A percentile compares a stretch with the other conserved stretches of the same genome.
These are phyloP conservation scores for Ceratosolen solmsi DNA, from an alignment of 1,140 invertebrate species.

Conservation along the genomic window DNA sequence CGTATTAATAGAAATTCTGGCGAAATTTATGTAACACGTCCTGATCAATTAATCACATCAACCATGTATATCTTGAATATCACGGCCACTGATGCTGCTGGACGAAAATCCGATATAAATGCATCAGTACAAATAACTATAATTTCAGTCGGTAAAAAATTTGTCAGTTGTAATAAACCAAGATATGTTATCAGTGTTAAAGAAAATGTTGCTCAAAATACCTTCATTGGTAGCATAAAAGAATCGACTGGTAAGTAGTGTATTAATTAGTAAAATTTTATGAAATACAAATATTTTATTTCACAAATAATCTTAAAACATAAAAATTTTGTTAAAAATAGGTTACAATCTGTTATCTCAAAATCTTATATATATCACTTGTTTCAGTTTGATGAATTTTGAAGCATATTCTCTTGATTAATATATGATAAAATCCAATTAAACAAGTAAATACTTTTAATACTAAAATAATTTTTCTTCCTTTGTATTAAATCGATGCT, in stretches of 20 bases:
- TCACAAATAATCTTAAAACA: no score
- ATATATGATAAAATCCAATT: no score
- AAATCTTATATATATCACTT: no score
- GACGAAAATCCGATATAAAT: constrained; percentile 80
- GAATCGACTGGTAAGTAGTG: constrained; percentile 73
- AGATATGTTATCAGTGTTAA: constrained; percentile 86
- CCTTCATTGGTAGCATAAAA: constrained; percentile 84
- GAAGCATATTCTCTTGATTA: no score
- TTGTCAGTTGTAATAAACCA: constrained; percentile 87
- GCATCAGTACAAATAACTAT: constrained; percentile 85
- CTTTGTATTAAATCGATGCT: no score
- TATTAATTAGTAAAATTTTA: constrained; percentile 31
- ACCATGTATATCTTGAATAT: constrained; percentile 83
- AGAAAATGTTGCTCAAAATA: constrained; percentile 84
- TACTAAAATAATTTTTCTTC: no score
- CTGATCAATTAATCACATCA: constrained; percentile 75
- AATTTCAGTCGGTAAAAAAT: constrained; percentile 79
- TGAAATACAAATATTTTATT: background rate
- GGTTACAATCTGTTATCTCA: no score
- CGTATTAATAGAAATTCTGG: constrained; percentile 86
- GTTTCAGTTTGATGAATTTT: no score
- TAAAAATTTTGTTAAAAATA: no score
- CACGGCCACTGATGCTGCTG: constrained; percentile 91
- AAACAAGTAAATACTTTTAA: no score
- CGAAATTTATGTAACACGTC: constrained; percentile 84